Percentiles rank a stretch among this genome's conserved stretches.
These are phyloP conservation scores for Pristionchus exspectatus DNA, from an alignment of 2,888 invertebrate genomes.

Conservation along the genomic window DNA sequence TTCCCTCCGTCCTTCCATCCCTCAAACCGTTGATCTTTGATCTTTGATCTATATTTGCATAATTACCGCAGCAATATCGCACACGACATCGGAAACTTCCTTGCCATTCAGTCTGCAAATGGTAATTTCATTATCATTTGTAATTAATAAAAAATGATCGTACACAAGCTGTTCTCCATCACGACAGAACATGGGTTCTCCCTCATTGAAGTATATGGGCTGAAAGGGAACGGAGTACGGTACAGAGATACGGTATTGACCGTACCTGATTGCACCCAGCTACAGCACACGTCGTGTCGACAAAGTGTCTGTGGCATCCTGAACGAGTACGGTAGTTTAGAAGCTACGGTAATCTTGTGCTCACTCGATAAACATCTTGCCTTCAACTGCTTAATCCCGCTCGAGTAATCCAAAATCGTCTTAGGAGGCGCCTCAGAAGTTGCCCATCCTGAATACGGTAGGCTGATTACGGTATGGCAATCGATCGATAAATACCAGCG, in stretches of 20 bases:
- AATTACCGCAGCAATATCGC: background rate
- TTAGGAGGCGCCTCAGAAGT: background rate
- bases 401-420: background rate
- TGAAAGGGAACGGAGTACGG: background rate
- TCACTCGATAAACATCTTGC: background rate
- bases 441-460: background rate
- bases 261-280: background rate
- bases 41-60: background rate
- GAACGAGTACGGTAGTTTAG: background rate
- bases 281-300: background rate
- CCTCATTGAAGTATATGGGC: background rate
- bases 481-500: background rate
- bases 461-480: background rate
- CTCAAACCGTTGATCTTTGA: background rate
- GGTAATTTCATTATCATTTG: background rate
- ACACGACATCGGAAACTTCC: background rate
- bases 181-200: background rate
- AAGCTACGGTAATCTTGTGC: background rate
- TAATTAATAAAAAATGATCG: background rate
- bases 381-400: background rate
- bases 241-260: background rate
- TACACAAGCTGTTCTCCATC: background rate
- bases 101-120: background rate
- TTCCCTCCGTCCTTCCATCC: background rate
- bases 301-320: background rate